Percentiles rank a stretch among this genome's conserved stretches.
These are phyloP conservation scores for Perognathus longimembris DNA, from an alignment of 2,113 vertebrate species.

Conservation along the genomic window DNA sequence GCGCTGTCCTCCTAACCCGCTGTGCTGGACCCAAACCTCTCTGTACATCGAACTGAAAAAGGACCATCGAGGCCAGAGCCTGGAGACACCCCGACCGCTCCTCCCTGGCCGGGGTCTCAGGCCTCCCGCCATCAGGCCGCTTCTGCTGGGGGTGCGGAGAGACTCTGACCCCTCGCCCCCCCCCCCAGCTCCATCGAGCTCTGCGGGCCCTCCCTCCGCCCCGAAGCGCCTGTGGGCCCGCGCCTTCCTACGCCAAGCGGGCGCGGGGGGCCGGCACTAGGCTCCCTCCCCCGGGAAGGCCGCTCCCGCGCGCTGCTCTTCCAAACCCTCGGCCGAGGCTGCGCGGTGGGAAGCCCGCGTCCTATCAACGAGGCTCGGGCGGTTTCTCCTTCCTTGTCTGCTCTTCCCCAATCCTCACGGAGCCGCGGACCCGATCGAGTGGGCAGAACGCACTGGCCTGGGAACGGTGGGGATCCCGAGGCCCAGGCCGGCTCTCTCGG, in stretches of 20 bases:
- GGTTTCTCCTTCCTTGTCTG: neutral
- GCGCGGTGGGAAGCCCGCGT: too few relatives aligned
- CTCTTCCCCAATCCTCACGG: fast-evolving
- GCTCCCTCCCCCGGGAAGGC: too few relatives aligned
- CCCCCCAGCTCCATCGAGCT: neutral
- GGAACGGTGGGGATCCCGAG: neutral
- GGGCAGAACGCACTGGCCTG: fast-evolving
- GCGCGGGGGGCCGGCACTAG: too few relatives aligned
- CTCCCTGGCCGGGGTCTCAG: neutral
- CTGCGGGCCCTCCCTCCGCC: too few relatives aligned
- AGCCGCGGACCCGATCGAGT: fast-evolving
- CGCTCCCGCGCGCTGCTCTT: too few relatives aligned
- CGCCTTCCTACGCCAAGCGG: too few relatives aligned
- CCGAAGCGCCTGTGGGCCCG: too few relatives aligned
- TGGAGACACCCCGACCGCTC: neutral
- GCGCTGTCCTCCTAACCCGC: too few relatives aligned
- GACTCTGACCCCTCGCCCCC: too few relatives aligned
- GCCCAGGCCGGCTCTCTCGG: fast-evolving
- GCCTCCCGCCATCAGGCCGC: neutral
- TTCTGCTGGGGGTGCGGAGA: too few relatives aligned
- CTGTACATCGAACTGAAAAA: too few relatives aligned
- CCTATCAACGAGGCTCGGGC: neutral
- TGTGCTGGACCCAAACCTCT: too few relatives aligned
- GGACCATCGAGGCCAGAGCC: neutral
- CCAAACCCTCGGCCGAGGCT: neutral